A percentile compares a stretch with the other conserved stretches of the same genome.
Conservation (phyloP, 1,140 invertebrate genomes). For the Sinella curviseta region DNA sequence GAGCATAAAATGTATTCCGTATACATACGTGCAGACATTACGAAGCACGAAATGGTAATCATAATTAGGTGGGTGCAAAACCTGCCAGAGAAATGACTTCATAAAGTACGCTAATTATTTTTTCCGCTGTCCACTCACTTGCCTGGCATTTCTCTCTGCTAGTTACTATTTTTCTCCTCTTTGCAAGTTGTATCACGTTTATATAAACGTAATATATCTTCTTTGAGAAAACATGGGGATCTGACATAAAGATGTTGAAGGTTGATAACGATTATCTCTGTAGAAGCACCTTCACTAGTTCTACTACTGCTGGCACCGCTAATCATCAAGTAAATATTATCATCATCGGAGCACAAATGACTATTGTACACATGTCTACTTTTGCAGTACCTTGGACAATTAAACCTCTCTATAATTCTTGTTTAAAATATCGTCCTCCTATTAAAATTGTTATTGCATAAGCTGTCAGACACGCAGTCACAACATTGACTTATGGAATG, state of each 20-base stretch:
- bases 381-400: background rate
- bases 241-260: slow-evolving; percentile 9
- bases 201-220: background rate
- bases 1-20: background rate
- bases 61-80: slow-evolving; percentile 24
- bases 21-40: background rate
- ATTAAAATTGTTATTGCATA: background rate
- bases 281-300: background rate
- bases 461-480: too few relatives aligned
- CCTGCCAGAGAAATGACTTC: slow-evolving; percentile 22
- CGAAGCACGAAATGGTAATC: background rate
- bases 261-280: background rate
- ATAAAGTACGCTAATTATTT: slow-evolving; percentile 25
- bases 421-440: background rate
- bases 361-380: background rate
- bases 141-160: background rate
- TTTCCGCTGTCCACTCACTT: background rate
- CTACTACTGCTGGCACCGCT: background rate
- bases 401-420: background rate
- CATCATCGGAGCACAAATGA: background rate
- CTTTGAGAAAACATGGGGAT: background rate
- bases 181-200: too few relatives aligned
- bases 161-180: too few relatives aligned
- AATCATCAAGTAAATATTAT: slow-evolving; percentile 6
- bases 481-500: too few relatives aligned